Evolutionary conservation across 2,888 invertebrate species (phyloP).

Genomic region (Hemicrepidius hirtus): DNA sequence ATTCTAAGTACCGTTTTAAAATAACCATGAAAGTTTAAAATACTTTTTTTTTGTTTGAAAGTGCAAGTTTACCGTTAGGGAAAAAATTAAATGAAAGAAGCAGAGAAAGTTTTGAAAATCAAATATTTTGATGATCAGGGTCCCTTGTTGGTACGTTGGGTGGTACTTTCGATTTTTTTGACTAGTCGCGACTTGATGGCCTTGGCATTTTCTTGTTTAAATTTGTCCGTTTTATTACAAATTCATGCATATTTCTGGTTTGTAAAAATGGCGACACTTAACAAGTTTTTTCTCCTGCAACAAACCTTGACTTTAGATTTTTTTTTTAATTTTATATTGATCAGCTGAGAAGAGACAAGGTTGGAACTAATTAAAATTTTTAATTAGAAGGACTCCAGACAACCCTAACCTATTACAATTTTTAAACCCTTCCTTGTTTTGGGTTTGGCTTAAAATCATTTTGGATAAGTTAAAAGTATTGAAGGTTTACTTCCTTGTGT

Average conservation of each 20-base stretch:
- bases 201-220: slow-evolving; percentile 44
- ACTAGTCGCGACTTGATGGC: slow-evolving; percentile 34
- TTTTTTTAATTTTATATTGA: not conserved
- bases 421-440: not conserved
- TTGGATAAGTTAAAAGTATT: not conserved
- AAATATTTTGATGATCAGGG: slow-evolving; percentile 10
- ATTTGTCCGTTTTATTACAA: slow-evolving; percentile 40
- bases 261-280: not conserved
- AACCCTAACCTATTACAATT: slow-evolving; percentile 6
- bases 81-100: not conserved
- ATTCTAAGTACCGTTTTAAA: slow-evolving; percentile 17
- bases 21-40: not conserved
- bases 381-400: not conserved
- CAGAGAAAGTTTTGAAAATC: not conserved
- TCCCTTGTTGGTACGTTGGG: not conserved
- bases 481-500: no score
- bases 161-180: slow-evolving; percentile 43
- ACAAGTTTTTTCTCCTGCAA: not conserved
- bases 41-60: slow-evolving; percentile 7
- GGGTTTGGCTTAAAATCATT: not conserved
- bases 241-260: slow-evolving; percentile 35
- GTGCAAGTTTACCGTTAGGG: slow-evolving; percentile 6
- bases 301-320: slow-evolving; percentile 2
- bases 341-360: not conserved
- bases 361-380: not conserved